Evolutionary conservation across 2,797 vertebrate species (phyloP), one percentile per base, ranked within the genome.

Genomic region (Apogon hyalosoma): DNA sequence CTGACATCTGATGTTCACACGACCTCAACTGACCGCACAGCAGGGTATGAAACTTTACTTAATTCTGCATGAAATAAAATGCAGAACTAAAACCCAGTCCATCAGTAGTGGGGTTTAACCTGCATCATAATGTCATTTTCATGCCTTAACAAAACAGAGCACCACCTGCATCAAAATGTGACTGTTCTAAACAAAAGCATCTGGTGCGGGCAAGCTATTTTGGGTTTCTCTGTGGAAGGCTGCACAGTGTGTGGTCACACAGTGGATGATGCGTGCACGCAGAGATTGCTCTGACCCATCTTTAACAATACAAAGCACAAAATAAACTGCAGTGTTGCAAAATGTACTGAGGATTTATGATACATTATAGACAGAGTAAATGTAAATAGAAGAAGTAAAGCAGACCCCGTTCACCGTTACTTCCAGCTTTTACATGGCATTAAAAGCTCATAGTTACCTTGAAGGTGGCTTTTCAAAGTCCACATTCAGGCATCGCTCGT

Each of bases 381-480:
- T 39, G 39, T 12, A 3, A 24, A 14, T 10, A 4, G 4, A 33
- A 2, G 62, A 46, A 9, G 63, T 48, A 53, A 2, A 48, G 7
- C 9, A 6, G 11, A 59, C 14, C 38, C 40, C 49, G 43, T 57
- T 55, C 65, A 43, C 24, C n/a, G 50, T 5, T 36, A 36, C 33
- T 36, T 36, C 9, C 7, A 36, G 33, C 33, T 36, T 36, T 36
- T 36, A 36, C 9, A 3, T 36, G 33, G 7, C 33, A 36, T 36
- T 36, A 36, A 36, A 36, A 2, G 33, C 33, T 36, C 33, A 36
- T 0, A 1, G 16, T 87, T 95, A 99, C 98, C 98, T 96, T 6
- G 95, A 96, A 73, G 96, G 96, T 12, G 95, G 92, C 82, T 98
- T 98, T 90, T 99, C 98, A 70, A 99, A 99, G 89, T 99, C 97